Conservation (phyloP, 2,113 vertebrate species). For the Shinisaurus crocodilurus region DNA sequence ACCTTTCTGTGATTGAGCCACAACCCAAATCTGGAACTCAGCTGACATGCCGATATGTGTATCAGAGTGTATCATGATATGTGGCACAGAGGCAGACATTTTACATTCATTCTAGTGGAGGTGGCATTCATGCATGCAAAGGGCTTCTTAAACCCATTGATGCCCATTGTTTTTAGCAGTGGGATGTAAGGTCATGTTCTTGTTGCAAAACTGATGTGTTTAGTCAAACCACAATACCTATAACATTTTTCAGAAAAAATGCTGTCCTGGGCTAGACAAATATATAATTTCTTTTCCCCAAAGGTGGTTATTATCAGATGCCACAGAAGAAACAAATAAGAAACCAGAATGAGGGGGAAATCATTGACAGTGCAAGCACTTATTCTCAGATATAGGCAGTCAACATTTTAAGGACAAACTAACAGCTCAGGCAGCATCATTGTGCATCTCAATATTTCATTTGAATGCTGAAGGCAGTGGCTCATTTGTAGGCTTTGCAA, state of each 20-base stretch:
- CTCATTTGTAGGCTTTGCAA: conserved; percentile 32
- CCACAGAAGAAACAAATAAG: neutral
- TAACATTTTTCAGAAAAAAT: neutral
- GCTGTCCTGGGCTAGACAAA: neutral
- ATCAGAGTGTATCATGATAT: too few species aligned
- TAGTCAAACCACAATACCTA: neutral
- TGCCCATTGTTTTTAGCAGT: neutral
- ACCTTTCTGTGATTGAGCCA: too few species aligned
- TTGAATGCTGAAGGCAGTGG: neutral
- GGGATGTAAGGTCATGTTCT: neutral
- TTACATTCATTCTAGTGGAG: neutral
- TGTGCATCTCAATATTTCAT: neutral
- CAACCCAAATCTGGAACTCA: neutral
- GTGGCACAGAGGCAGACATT: neutral
- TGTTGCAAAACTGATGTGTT: neutral
- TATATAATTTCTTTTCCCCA: neutral
- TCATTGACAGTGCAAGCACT: neutral
- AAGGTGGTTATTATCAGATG: neutral
- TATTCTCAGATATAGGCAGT: neutral
- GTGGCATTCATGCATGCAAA: neutral
- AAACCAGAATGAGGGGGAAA: neutral
- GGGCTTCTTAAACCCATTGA: neutral
- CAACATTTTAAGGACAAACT: neutral
- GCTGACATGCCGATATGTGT: neutral
- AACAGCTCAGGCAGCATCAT: neutral